Evolutionary conservation across 2,888 invertebrate species (phyloP).

Genomic region (Sarcophaga carnaria): DNA sequence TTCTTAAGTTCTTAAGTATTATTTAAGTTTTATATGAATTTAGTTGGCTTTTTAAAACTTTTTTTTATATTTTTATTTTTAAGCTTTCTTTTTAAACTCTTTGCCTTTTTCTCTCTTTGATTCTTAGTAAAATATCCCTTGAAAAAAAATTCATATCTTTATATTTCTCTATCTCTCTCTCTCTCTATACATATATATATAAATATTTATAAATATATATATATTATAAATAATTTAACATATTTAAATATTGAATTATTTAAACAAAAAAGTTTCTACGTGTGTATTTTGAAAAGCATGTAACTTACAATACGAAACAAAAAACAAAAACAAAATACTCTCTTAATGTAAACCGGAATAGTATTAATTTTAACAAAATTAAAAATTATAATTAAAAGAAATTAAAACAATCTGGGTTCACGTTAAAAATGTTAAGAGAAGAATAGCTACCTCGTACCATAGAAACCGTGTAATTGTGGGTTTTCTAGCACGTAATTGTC

Average conservation of each 20-base stretch:
- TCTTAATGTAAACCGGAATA: conserved; percentile 46
- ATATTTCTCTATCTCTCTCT: conserved; percentile 41
- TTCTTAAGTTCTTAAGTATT: background rate
- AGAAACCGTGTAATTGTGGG: no score
- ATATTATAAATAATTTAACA: conserved; percentile 27
- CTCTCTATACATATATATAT: conserved; percentile 26
- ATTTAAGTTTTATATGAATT: conserved; percentile 37
- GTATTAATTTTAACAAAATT: background rate
- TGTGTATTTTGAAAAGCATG: conserved; percentile 67
- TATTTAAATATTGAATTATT: conserved; percentile 18
- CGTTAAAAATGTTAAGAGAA: no score
- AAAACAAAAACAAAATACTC: conserved; percentile 11
- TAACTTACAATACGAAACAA: conserved; percentile 17
- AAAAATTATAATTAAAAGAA: background rate
- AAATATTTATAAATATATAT: conserved; percentile 46
- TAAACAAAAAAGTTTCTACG: conserved; percentile 44
- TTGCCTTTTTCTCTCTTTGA: background rate
- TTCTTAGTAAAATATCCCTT: conserved; percentile 40
- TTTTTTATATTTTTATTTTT: background rate
- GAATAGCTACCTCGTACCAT: no score
- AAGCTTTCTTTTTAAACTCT: background rate
- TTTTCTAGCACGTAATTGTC: no score
- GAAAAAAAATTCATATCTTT: conserved; percentile 1
- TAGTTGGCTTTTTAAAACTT: conserved; percentile 41
- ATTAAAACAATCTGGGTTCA: no score